phyloP scores from a whole-genome alignment of 2,888 invertebrate species.

The Aethes cnicana region DNA sequence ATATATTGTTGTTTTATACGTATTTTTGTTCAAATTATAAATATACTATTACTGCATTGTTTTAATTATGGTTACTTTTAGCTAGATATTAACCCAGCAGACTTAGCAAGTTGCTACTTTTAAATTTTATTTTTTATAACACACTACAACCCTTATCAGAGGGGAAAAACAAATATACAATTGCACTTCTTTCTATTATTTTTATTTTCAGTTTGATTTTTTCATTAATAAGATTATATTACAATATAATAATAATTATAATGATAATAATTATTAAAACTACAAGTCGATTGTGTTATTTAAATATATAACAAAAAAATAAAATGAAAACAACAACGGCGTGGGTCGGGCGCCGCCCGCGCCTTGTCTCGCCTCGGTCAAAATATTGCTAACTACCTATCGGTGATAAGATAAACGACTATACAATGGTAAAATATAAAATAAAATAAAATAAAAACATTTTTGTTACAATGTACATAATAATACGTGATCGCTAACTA shows the following conservation, averaged over 20 bases:
- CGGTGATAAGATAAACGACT: constrained; percentile 74
- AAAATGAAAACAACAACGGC: constrained; percentile 75
- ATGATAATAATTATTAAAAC: constrained; percentile 82
- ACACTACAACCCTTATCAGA: too few species aligned
- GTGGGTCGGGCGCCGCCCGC: constrained; percentile 50
- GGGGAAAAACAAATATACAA: constrained; percentile 41
- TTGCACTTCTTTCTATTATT: constrained; percentile 73
- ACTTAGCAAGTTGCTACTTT: too few species aligned
- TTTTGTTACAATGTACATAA: constrained; percentile 80
- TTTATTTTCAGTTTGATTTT: constrained; percentile 81
- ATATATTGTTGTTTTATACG: too few species aligned
- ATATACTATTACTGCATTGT: too few species aligned
- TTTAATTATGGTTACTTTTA: too few species aligned
- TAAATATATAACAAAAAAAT: constrained; percentile 81
- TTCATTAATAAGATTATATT: constrained; percentile 83
- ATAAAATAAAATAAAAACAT: constrained; percentile 76
- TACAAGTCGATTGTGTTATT: constrained; percentile 81
- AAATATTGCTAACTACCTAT: constrained; percentile 73
- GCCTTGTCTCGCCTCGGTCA: constrained; percentile 61
- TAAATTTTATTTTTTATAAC: too few species aligned
- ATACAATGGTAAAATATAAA: constrained; percentile 82
- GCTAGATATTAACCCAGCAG: too few species aligned
- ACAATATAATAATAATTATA: constrained; percentile 76
- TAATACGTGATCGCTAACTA: constrained; percentile 78
- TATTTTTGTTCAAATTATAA: too few species aligned